Evolutionary conservation across 2,797 vertebrate genomes (phyloP), one percentile per base, ranked within the genome.

Genomic region (Psittacula echo): DNA sequence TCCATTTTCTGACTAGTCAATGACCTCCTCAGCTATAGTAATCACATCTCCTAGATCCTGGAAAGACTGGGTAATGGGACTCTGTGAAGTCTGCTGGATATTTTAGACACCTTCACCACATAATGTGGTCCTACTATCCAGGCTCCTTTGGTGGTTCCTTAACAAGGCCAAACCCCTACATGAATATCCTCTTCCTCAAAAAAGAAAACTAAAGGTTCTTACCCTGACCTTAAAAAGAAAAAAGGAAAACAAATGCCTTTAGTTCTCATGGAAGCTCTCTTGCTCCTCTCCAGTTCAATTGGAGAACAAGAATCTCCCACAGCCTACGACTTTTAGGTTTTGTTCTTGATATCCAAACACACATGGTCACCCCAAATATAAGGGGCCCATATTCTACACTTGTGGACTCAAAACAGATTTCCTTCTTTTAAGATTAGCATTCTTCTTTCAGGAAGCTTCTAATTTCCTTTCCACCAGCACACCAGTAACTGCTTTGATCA

Each of bases 381-480:
- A 29, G 41, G 89, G 16, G 56, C n/a, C 24, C 7, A 1, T 72
- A 2, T 70, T 56, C 54, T 45, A 4, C 24, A 64, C 62, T 77
- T 26, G 8, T 78, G 48, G 42, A 23, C 42, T 86, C 66, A 62
- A 45, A 80, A 0, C 21, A 58, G 5, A 53, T 89, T 61, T 89
- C 11, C 27, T 78, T 61, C 53, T 72, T 85, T 30, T 53, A 54
- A 72, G 66, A 65, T 73, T 42, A 75, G 7, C 34, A 78, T 76
- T 68, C 17, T 81, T 68, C 41, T 85, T 53, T 23, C 71, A 18
- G 26, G 41, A 75, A 66, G n/a, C 41, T 67, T 66, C 74, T 58
- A 9, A 76, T 89, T 92, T 85, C 71, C 81, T 48, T 80, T 85
- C 56, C 80, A 65, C 26, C 54, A 73, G 86, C 71, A 76, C 53